A percentile compares a stretch with the other conserved stretches of the same genome.
These are phyloP conservation scores for Eupelmus urozonus DNA, from an alignment of 2,888 invertebrate genomes.

Conservation along the genomic window DNA sequence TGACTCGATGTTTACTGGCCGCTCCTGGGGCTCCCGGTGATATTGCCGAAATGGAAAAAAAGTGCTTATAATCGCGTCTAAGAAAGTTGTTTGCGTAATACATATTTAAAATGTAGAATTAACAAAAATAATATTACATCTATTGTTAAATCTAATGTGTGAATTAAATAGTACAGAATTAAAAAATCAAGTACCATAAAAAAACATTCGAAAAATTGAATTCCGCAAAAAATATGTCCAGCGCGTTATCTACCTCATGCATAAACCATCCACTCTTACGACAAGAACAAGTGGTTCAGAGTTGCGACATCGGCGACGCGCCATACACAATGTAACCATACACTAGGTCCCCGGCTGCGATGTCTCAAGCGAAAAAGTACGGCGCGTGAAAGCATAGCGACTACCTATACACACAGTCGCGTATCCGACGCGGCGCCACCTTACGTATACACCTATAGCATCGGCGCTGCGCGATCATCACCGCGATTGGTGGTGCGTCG, in stretches of 20 bases:
- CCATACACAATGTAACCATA: slow-evolving; percentile 2
- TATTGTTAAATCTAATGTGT: too few relatives aligned
- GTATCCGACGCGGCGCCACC: slow-evolving; percentile 52
- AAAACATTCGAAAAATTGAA: too few relatives aligned
- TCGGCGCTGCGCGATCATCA: slow-evolving; percentile 56
- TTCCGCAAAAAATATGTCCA: too few relatives aligned
- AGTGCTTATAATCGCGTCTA: neutral
- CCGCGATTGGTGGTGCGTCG: slow-evolving; percentile 2
- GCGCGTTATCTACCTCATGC: too few relatives aligned
- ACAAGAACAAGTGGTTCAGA: slow-evolving; percentile 4
- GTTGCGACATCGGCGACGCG: slow-evolving; percentile 58
- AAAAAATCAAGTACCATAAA: too few relatives aligned
- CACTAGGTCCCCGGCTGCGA: slow-evolving; percentile 56
- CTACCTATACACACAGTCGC: neutral
- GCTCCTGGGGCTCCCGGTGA: too few relatives aligned
- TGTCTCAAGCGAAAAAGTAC: slow-evolving; percentile 67
- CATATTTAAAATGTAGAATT: too few relatives aligned
- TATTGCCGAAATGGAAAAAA: neutral
- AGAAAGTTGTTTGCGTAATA: slow-evolving; percentile 1
- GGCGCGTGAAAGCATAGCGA: slow-evolving; percentile 58
- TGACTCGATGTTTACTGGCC: slow-evolving; percentile 1
- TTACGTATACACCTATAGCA: slow-evolving; percentile 44
- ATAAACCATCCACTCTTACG: slow-evolving; percentile 1
- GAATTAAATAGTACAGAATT: too few relatives aligned
- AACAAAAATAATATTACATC: too few relatives aligned